Evolutionary conservation across 2,797 vertebrate genomes (phyloP), one percentile per base, ranked within the genome.

Genomic region (Bucorvus abyssinicus): DNA sequence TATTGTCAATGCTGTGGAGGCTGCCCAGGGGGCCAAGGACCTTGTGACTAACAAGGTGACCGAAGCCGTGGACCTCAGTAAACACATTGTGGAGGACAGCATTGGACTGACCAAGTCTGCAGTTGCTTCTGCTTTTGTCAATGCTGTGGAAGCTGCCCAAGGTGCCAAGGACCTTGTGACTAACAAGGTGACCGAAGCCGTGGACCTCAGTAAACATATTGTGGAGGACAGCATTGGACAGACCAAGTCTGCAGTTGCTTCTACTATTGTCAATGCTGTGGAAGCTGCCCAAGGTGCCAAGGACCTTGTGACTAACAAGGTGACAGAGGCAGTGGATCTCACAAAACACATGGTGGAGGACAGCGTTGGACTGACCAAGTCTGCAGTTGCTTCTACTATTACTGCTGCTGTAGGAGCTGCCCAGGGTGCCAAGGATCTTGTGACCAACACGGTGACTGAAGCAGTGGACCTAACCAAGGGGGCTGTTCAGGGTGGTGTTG

Each of bases 221-320:
- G 96, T 98, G 53, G 98, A 98, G 70, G 99, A 98, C 2, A 98
- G 98, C 0, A 80, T 99, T 22, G 99, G 98, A 89, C 59, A 96
- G 97, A 99, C 99, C 95, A 98, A 98, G 75, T 97, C 98, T 4
- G 97, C 98, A 5, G 98, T 99, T 60, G 97, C 98, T 18, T 98
- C 97, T 24, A 96, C 98, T 0, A 97, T 99, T 76, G 97, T 95
- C 78, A 98, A 96, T 0, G 97, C 98, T 40, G 94, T 96, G 68
- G 97, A 91, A 6, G 98, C 98, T 85, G 96, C 99, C 2, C 91
- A 94, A 2, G 95, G 94, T 0, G 95, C 96, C 34, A 97, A 94
- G 36, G 96, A 89, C 4, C 77, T 97, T 7, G 73, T 99, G 81
- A 71, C 98, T 5, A 98, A 6, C 55, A 98, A 98, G 5, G 98